phyloP scores from a whole-genome alignment of 2,797 vertebrate species.

The Trachurus trachurus region DNA sequence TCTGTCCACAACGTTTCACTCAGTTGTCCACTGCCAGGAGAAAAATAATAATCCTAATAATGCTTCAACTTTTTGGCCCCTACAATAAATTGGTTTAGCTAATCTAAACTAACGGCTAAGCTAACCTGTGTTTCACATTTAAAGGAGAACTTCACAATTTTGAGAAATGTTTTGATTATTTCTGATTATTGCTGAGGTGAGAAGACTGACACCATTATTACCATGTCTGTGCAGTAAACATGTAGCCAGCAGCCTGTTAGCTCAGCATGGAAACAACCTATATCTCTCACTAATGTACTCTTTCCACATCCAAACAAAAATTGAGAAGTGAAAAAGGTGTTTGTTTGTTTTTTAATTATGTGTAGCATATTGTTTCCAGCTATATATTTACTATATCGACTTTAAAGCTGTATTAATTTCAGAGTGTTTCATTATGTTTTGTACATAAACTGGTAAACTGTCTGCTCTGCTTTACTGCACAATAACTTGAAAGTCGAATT shows the following conservation, averaged over 20 bases:
- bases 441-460: background rate
- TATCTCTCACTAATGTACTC: background rate
- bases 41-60: background rate
- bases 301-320: background rate
- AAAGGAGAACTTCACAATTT: background rate
- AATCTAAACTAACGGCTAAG: background rate
- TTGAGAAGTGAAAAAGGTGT: background rate
- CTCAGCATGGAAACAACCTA: background rate
- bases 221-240: background rate
- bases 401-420: background rate
- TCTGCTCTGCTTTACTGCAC: background rate
- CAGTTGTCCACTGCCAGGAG: background rate
- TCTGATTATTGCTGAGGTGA: background rate
- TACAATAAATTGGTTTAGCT: background rate
- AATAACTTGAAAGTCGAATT: constrained; percentile 9
- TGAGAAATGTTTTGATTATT: background rate
- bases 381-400: background rate
- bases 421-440: background rate
- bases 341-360: background rate
- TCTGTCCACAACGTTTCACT: background rate
- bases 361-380: background rate
- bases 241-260: background rate
- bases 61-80: background rate
- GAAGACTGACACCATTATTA: background rate
- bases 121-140: background rate